Percentiles rank a stretch among this genome's conserved stretches.
phyloP scores from a whole-genome alignment of 2,797 vertebrate genomes.

The Morelia viridis region DNA sequence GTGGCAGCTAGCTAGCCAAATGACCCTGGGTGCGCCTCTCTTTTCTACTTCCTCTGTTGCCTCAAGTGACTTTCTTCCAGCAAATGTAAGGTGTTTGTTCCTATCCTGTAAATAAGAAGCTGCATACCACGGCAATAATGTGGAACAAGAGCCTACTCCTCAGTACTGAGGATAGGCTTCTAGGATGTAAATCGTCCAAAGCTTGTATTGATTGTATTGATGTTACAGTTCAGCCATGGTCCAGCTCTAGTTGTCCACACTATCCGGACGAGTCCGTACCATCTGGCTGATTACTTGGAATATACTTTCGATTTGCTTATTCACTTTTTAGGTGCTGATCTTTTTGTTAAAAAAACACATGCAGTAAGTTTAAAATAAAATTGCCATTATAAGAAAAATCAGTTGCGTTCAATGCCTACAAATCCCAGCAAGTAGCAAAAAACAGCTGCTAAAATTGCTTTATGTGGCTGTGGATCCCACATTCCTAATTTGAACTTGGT shows the following conservation, averaged over 20 bases:
- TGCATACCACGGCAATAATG: not conserved
- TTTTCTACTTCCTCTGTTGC: not conserved
- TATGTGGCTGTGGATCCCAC: not conserved
- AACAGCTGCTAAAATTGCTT: not conserved
- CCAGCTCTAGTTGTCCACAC: not conserved
- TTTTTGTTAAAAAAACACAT: not conserved
- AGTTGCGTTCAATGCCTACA: not conserved
- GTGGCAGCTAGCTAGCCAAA: not conserved
- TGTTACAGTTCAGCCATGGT: not conserved
- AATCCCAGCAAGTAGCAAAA: not conserved
- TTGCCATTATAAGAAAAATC: not conserved
- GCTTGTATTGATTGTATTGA: not conserved
- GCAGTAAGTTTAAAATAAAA: not conserved
- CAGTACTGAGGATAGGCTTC: not conserved
- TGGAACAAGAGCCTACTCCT: not conserved
- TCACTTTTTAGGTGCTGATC: not conserved
- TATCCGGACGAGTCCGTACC: not conserved
- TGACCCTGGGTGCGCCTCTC: not conserved
- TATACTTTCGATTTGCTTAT: not conserved
- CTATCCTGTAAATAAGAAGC: not conserved
- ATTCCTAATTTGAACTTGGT: not conserved
- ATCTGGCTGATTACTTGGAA: no score
- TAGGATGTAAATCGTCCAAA: not conserved
- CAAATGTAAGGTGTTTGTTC: not conserved
- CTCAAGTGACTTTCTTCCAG: not conserved